These are phyloP conservation scores for Cryptosula pallasiana DNA, from an alignment of 2,888 invertebrate genomes.

Conservation along the genomic window DNA sequence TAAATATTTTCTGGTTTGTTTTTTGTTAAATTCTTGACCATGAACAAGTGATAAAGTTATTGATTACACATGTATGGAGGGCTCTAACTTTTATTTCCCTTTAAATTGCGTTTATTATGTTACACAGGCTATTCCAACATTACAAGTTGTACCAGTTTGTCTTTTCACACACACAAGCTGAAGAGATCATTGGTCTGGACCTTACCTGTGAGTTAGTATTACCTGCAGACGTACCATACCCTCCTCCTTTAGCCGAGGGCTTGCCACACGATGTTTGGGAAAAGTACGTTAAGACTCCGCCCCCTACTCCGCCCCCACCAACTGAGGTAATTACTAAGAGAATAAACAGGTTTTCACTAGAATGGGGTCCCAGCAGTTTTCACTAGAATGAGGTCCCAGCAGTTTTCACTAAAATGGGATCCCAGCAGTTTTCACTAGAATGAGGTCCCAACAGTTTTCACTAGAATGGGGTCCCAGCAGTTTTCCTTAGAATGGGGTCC, in stretches of 20 bases:
- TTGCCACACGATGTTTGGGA: slow-evolving; percentile 35
- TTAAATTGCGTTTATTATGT: neutral
- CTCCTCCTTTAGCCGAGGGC: slow-evolving; percentile 47
- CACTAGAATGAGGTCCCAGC: too few species aligned
- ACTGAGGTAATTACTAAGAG: slow-evolving; percentile 35
- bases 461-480: too few species aligned
- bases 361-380: too few species aligned
- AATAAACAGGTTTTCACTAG: too few species aligned
- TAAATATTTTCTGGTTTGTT: neutral
- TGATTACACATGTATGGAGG: neutral
- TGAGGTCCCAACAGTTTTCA: too few species aligned
- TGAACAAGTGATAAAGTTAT: neutral
- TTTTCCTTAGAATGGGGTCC: too few species aligned
- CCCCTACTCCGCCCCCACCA: slow-evolving; percentile 34
- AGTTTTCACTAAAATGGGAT: too few species aligned
- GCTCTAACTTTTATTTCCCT: neutral
- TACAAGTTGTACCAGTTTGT: slow-evolving; percentile 45
- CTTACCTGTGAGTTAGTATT: slow-evolving; percentile 41
- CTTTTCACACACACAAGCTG: slow-evolving; percentile 43
- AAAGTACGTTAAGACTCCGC: slow-evolving; percentile 39
- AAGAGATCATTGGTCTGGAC: slow-evolving; percentile 49
- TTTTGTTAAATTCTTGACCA: slow-evolving; percentile 10
- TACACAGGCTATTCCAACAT: slow-evolving; percentile 47
- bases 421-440: too few species aligned
- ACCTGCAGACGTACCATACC: slow-evolving; percentile 42